Evolutionary conservation across 2,888 invertebrate genomes (phyloP).

Genomic region (Loripinus fragilis): DNA sequence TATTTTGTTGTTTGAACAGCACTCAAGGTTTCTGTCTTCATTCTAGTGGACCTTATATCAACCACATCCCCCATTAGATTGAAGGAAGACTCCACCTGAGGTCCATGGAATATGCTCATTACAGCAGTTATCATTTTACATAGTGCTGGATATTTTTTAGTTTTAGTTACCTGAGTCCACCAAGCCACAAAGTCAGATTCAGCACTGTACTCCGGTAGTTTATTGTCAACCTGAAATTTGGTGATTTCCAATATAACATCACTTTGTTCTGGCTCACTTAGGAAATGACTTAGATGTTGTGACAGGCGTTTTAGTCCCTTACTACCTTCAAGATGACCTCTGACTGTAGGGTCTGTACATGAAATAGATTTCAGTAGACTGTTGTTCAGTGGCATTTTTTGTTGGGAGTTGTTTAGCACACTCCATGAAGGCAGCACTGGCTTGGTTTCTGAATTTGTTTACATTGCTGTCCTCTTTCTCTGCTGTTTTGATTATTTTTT

Average conservation of each 20-base stretch:
- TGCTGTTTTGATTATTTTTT: not conserved
- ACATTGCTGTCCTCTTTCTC: not conserved
- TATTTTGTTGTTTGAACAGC: not conserved
- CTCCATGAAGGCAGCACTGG: not conserved
- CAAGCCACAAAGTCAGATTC: not conserved
- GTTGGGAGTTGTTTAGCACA: not conserved
- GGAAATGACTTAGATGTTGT: not conserved
- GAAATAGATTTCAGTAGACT: not conserved
- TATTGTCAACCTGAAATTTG: not conserved
- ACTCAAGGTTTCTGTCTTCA: not conserved
- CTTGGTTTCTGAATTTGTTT: not conserved
- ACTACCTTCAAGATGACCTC: not conserved
- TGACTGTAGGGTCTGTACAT: not conserved
- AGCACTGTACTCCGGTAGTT: not conserved
- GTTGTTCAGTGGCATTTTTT: not conserved
- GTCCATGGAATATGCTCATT: not conserved
- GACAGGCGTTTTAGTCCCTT: not conserved
- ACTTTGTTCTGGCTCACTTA: not conserved
- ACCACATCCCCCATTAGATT: not conserved
- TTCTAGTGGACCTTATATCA: not conserved
- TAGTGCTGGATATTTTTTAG: not conserved
- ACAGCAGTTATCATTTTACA: not conserved
- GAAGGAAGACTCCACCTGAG: not conserved
- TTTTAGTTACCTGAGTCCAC: not conserved
- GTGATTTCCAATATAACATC: not conserved